Evolutionary conservation across 2,113 vertebrate genomes (phyloP), one percentile per base, ranked within the genome.

Genomic region (Willisornis vidua): DNA sequence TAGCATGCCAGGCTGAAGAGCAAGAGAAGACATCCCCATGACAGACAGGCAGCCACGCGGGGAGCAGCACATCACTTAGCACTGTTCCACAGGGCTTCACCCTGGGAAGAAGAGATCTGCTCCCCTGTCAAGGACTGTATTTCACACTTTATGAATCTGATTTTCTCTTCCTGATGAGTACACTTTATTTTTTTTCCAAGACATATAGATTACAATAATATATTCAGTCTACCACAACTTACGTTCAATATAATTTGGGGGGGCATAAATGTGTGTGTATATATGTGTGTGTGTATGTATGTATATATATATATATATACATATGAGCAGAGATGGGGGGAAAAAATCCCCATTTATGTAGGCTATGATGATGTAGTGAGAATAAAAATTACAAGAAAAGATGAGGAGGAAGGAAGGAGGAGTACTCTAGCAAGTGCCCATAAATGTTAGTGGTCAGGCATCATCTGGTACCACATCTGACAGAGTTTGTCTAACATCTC

Each of bases 1-100:
- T 68, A 91, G 66, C 67, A 83, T 1, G 4, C 29, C 52, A 88
- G 28, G 75, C 52, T 90, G 90, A 78, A 58, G 39, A 89, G 68
- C 65, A 79, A 79, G 86, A 85, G 80, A 87, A 93, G 86, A 66
- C 71, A 89, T 75, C 23, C 51, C 45, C 2, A 16, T 39, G 90
- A 90, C 70, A 91, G 93, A 83, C 84, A 91, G 41, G 63, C 54
- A 86, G 65, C 18, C 66, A 68, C 63, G 83, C 25, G 0, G 70
- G 73, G 66, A 84, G 85, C 88, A 90, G 83, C 83, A 90, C 58
- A 86, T 77, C 45, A 1, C 80, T 96, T 90, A 96, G 87, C 88
- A 77, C 86, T 82, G 92, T 84, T 92, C 84, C 87, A 86, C 70
- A 39, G 73, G 65, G 73, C 79, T 92, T 96, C 78, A 85, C 54